Percentiles rank a stretch among this genome's conserved stretches.
These are phyloP conservation scores for Drosophila austrosaltans DNA, from an alignment of 2,888 invertebrate genomes.

Conservation along the genomic window DNA sequence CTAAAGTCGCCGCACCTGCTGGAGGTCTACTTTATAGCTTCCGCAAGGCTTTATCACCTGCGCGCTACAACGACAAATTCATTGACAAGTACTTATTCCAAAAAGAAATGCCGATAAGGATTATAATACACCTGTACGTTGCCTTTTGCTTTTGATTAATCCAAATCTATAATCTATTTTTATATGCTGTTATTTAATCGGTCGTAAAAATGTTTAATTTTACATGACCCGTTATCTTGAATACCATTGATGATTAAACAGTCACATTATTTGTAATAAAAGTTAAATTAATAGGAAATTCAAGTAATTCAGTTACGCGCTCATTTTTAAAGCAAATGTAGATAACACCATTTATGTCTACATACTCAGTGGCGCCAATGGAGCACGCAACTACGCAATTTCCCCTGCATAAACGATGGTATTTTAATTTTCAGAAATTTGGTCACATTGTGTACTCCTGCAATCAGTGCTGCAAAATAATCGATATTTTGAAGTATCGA, in stretches of 20 bases:
- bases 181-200: not conserved
- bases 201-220: not conserved
- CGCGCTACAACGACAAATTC: slow-evolving; percentile 2
- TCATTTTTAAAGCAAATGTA: not conserved
- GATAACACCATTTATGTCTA: not conserved
- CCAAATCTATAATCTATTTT: slow-evolving; percentile 7
- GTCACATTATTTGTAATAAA: not conserved
- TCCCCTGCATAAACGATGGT: not conserved
- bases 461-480: not conserved
- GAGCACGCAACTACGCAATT: not conserved
- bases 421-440: not conserved
- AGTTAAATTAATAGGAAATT: not conserved
- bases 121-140: slow-evolving; percentile 20
- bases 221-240: not conserved
- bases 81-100: slow-evolving; percentile 30
- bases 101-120: slow-evolving; percentile 32
- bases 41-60: slow-evolving; percentile 18
- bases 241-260: not conserved
- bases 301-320: not conserved
- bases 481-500: too few species aligned
- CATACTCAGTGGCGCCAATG: not conserved
- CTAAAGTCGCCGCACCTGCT: slow-evolving; percentile 22
- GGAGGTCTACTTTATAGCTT: slow-evolving; percentile 58
- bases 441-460: not conserved
- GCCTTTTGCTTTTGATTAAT: slow-evolving; percentile 1